Evolutionary conservation across 2,113 vertebrate species (phyloP), one percentile per base, ranked within the genome.

Genomic region (Ageneiosus marmoratus): DNA sequence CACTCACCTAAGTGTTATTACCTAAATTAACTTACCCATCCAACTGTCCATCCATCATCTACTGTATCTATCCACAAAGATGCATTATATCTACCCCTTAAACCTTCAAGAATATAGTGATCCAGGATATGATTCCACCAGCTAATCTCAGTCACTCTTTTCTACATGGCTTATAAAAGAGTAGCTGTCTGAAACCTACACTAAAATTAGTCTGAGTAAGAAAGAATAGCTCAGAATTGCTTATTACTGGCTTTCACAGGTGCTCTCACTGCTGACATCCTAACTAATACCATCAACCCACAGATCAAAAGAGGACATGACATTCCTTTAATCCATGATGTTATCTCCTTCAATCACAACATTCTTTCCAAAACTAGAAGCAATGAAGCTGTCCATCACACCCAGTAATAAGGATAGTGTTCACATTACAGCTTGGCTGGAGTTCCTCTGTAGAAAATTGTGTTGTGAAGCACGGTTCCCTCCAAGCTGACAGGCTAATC

Each of bases 401-500:
- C 4, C 58, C 27, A 41, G 48, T 77, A 58, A 58, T 67, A 76
- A 46, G 55, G 58, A 55, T 44, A 51, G 50, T 73, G 48, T 76
- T 75, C 50, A 12, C 58, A 60, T 83, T 69, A 62, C 24, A 9
- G 58, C 27, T 72, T 44, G 56, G 58, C 48, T 44, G 24, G 24
- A 62, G 48, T 77, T 41, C 60, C 81, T 77, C 51, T 58, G 27
- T 18, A 78, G 51, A 72, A 79, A 73, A 72, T 29, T 41, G 20
- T 34, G 18, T 56, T 70, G 73, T 44, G 37, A 46, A 51, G 32
- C 74, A 9, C 51, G 58, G 27, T 60, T 60, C 65, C 79, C 63
- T 80, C 32, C 51, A 11, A 44, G 62, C 60, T 81, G 60, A 85
- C 83, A 85, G 55, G 41, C 70, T 76, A 76, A 85, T 85, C 70